Evolutionary conservation across 2,888 invertebrate genomes (phyloP), one percentile per base, ranked within the genome.

Genomic region (Pegoplata infirma): DNA sequence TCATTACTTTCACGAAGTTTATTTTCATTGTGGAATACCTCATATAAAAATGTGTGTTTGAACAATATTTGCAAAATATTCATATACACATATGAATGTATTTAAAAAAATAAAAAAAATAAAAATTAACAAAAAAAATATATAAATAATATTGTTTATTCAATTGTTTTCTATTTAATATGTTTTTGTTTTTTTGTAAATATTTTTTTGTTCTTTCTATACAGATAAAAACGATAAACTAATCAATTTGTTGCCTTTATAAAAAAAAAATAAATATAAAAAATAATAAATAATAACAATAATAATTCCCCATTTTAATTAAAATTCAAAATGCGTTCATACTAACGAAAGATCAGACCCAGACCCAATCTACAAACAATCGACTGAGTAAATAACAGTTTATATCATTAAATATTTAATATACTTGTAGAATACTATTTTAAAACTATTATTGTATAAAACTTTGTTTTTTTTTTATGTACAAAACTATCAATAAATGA

Each of bases 231-330:
- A 25, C 51, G 51, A 36, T 51, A 25, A 47, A 59, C 53, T 66
- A 66, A 71, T 66, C 66, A 76, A 71, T 71, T 76, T 66, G 49
- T 32, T 49, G 63, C 63, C 63, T 47, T 46, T 32, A 12, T 36
- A 12, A 36, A 36, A 36, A 12, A 32, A 8, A 23, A 23, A 23
- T 23, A 23, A 23, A 23, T 23, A 23, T 5, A 23, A 23, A 5
- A 28, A 28, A 4, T 1, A 28, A 28, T 7, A 28, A 28, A 46
- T 14, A n/a, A 49, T 25, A 21, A 6, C n/a, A 51, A 25, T 25
- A 23, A 21, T 21, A 49, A 49, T 49, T 36, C 36, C 36, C 12
- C 36, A 36, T 36, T 36, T 36, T 36, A 36, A 36, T 36, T 36
- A 36, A 36, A 36, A 36, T 36, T 36, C 36, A 36, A 12, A 10